Evolutionary conservation across 1,140 invertebrate species (phyloP), one percentile per base, ranked within the genome.

Genomic region (Tribolium madens): DNA sequence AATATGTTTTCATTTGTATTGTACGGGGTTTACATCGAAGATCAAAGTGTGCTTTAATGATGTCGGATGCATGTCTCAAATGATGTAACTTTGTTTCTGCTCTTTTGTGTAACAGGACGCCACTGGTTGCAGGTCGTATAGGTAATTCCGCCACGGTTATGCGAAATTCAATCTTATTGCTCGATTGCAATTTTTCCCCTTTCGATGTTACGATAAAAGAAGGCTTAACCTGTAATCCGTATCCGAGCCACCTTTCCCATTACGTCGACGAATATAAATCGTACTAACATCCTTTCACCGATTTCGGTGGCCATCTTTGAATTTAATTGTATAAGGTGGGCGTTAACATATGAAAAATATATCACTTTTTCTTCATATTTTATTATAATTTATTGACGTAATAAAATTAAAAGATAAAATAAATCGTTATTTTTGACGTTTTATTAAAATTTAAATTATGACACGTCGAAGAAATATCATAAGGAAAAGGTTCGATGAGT

Each of bases 391-490:
- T 64, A 64, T 64, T 13, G 26, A 31, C 10, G 57, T 64, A 64
- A 60, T 60, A 60, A 60, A 60, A 60, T 60, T 60, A 60, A 60
- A 60, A n/a, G 52, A 60, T 60, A 60, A 60, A 33, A 64, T 64
- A 64, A 64, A 64, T 64, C 57, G 57, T 36, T 64, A 36, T 33
- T 31, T 64, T 33, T 64, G 57, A 64, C 57, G 12, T 64, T 64
- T 64, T 64, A 64, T 64, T 64, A 64, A n/a, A 64, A 64, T 64
- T 64, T 64, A 64, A 64, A 64, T 64, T 42, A 33, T 64, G n/a
- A 18, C 26, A 12, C 57, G 12, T 42, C n/a, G n/a, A 64, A 13
- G 57, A 31, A 31, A 33, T 64, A 64, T 36, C 12, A 18, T 18
- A 60, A 31, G 21, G 17, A 36, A 33, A 31, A 2, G 26, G 14